Evolutionary conservation across 2,888 invertebrate species (phyloP).

Genomic region (Uloborus plumipes): DNA sequence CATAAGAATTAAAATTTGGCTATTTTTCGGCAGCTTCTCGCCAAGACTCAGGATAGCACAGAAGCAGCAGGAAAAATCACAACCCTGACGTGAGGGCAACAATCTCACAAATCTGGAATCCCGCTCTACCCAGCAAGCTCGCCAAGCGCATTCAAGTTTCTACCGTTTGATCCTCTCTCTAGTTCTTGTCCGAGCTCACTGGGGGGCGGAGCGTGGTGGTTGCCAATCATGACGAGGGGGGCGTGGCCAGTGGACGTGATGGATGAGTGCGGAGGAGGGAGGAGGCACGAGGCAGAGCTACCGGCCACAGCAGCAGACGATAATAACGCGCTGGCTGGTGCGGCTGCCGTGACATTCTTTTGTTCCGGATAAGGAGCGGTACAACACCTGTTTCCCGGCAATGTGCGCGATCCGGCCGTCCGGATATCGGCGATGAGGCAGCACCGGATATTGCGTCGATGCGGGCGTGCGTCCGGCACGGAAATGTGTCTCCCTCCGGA

Average conservation of each 20-base stretch:
- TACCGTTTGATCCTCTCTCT: no score
- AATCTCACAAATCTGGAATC: no score
- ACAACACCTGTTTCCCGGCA: neutral
- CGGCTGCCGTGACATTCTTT: neutral
- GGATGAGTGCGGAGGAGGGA: constrained; percentile 33
- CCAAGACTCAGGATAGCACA: no score
- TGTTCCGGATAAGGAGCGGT: neutral
- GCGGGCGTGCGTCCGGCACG: neutral
- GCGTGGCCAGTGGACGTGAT: constrained; percentile 32
- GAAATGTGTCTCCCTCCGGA: constrained; percentile 15
- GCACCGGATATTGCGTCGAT: constrained; percentile 6
- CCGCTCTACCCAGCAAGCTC: no score
- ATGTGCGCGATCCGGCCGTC: neutral
- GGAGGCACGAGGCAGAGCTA: constrained; percentile 30
- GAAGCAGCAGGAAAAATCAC: no score
- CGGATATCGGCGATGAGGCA: constrained; percentile 1
- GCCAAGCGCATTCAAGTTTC: no score
- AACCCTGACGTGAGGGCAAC: no score
- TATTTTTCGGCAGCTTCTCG: no score
- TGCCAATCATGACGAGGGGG: constrained; percentile 44
- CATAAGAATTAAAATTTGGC: no score
- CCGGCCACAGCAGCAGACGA: constrained; percentile 6
- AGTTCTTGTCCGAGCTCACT: no score
- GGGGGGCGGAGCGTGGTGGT: neutral
- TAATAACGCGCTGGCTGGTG: neutral